These are phyloP conservation scores for Alces alces DNA, from an alignment of 2,113 vertebrate species.

Conservation along the genomic window DNA sequence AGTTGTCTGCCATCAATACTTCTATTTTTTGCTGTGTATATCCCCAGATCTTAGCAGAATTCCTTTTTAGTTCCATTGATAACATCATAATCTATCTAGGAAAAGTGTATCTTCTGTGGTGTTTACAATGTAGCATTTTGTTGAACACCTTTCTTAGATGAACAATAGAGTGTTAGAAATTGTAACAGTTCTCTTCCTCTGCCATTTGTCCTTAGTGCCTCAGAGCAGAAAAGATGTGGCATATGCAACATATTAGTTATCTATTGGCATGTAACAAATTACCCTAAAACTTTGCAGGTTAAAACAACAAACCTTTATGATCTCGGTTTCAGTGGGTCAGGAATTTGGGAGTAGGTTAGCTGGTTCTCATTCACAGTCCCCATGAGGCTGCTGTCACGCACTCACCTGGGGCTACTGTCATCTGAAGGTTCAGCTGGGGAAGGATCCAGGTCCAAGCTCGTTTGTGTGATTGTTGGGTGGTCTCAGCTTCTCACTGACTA, in stretches of 20 bases:
- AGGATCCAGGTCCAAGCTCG: background rate
- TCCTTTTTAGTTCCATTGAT: background rate
- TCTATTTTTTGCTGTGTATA: background rate
- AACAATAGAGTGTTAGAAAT: background rate
- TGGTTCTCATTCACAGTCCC: background rate
- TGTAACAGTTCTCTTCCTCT: background rate
- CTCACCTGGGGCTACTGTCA: background rate
- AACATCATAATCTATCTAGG: background rate
- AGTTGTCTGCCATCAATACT: background rate
- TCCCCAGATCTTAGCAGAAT: background rate
- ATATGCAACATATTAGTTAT: background rate
- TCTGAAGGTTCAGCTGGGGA: background rate
- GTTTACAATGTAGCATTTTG: background rate
- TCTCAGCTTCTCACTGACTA: background rate
- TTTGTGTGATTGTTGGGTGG: background rate
- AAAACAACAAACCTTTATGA: background rate
- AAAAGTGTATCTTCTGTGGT: background rate
- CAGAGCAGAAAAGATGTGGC: background rate
- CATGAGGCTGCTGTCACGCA: background rate
- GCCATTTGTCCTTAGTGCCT: background rate
- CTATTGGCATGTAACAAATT: background rate
- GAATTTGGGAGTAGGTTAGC: background rate
- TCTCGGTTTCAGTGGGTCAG: background rate
- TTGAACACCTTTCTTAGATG: background rate
- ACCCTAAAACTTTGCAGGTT: background rate